Evolutionary conservation across 2,797 vertebrate genomes (phyloP).

Genomic region (Emys orbicularis): DNA sequence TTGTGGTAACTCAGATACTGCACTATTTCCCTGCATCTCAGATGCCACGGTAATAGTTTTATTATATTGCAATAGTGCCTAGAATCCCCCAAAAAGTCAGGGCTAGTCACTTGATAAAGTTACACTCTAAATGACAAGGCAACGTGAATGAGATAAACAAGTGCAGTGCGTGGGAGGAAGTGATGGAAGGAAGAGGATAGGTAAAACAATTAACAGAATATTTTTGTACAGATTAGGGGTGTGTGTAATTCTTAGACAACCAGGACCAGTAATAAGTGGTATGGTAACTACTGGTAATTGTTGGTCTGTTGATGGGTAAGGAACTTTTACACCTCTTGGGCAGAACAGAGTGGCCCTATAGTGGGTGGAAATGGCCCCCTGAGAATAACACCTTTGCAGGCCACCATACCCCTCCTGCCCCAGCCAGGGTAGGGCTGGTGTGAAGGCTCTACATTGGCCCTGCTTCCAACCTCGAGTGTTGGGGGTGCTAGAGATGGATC

Average conservation of each 20-base stretch:
- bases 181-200: background rate
- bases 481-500: background rate
- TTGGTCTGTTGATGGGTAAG: background rate
- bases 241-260: background rate
- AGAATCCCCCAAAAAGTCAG: background rate
- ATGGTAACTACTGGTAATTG: background rate
- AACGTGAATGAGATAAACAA: background rate
- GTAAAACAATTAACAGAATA: background rate
- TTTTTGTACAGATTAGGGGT: background rate
- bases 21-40: background rate
- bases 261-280: background rate
- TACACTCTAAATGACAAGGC: background rate
- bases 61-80: background rate
- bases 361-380: background rate
- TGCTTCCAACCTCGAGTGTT: fast-evolving
- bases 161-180: background rate
- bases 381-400: background rate
- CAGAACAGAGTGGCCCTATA: fast-evolving
- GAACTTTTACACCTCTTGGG: background rate
- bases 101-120: background rate
- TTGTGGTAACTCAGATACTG: background rate
- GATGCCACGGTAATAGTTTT: background rate
- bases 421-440: fast-evolving
- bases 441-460: fast-evolving
- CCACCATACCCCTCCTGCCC: background rate